Evolutionary conservation across 2,888 invertebrate genomes (phyloP).

Genomic region (Melieria crassipennis): DNA sequence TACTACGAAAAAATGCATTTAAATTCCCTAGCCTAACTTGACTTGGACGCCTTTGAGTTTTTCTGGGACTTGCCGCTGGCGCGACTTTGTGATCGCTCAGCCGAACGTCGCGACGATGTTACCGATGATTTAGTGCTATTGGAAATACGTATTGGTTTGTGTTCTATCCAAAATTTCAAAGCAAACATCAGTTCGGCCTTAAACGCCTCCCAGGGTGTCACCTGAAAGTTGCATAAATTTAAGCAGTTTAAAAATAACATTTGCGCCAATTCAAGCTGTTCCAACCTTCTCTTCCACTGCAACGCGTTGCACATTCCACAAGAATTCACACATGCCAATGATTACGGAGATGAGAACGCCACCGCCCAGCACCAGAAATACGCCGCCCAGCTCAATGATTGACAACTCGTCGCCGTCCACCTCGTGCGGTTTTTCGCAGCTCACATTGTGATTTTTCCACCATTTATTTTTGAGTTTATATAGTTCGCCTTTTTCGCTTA

Average conservation of each 20-base stretch:
- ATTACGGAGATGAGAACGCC: constrained; percentile 79
- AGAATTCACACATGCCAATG: constrained; percentile 84
- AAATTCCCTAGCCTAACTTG: constrained; percentile 1
- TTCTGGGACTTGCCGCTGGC: constrained; percentile 42
- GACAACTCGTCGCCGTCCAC: constrained; percentile 63
- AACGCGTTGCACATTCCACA: constrained; percentile 83
- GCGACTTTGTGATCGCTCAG: constrained; percentile 45
- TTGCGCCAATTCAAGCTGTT: background rate
- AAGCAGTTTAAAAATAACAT: background rate
- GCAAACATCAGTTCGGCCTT: constrained; percentile 78
- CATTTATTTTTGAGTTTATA: constrained; percentile 86
- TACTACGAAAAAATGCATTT: constrained; percentile 5
- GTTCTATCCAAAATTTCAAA: constrained; percentile 76
- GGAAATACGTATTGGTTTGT: constrained; percentile 72
- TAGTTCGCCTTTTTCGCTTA: constrained; percentile 89
- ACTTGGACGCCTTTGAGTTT: constrained; percentile 15
- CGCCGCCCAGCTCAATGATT: constrained; percentile 83
- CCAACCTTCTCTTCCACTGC: constrained; percentile 79
- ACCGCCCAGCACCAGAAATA: constrained; percentile 83
- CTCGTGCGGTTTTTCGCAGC: constrained; percentile 44
- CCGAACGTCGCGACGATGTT: constrained; percentile 42
- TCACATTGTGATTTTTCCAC: constrained; percentile 81
- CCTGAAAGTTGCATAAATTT: constrained; percentile 65
- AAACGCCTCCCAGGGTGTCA: constrained; percentile 76
- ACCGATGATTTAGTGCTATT: constrained; percentile 41